These are phyloP conservation scores for Zaprionus kolodkinae DNA, from an alignment of 1,140 invertebrate species.

Conservation along the genomic window DNA sequence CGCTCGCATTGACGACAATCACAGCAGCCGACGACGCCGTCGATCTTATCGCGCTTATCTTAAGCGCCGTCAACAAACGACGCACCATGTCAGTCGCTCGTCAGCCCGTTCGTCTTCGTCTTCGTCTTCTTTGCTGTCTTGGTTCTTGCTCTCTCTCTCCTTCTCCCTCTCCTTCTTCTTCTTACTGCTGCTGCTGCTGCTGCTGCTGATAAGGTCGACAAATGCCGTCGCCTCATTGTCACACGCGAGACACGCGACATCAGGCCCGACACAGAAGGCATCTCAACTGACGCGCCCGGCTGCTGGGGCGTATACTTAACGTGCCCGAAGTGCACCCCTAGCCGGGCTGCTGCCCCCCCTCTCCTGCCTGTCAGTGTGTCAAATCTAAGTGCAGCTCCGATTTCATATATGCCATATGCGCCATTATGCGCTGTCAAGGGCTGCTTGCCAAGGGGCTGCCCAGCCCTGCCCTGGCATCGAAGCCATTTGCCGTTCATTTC, in stretches of 20 bases:
- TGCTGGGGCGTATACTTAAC: slow-evolving; percentile 36
- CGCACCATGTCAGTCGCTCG: slow-evolving; percentile 31
- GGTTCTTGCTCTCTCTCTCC: not conserved
- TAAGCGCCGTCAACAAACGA: slow-evolving; percentile 38
- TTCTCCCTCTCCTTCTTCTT: not conserved
- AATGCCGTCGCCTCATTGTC: slow-evolving; percentile 55
- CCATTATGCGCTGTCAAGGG: slow-evolving; percentile 27
- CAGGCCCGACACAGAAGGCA: slow-evolving; percentile 14
- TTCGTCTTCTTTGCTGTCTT: not conserved
- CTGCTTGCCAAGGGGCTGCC: not conserved
- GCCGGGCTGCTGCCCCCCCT: not conserved
- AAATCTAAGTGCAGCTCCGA: slow-evolving; percentile 44
- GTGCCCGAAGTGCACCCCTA: not conserved
- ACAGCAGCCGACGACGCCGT: slow-evolving; percentile 36
- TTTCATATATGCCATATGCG: slow-evolving; percentile 17
- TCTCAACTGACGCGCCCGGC: not conserved
- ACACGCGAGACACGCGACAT: slow-evolving; percentile 54
- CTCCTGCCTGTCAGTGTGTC: slow-evolving; percentile 13
- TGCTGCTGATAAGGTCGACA: slow-evolving; percentile 61
- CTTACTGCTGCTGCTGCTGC: slow-evolving; percentile 6
- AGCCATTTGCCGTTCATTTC: slow-evolving; percentile 29
- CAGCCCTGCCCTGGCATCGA: slow-evolving; percentile 16
- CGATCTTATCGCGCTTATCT: slow-evolving; percentile 55
- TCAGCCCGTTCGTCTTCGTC: slow-evolving; percentile 9
- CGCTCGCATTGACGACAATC: slow-evolving; percentile 26